Conservation (phyloP, 92 coral and sea anemone species). For the Zoanthus sociatus region DNA sequence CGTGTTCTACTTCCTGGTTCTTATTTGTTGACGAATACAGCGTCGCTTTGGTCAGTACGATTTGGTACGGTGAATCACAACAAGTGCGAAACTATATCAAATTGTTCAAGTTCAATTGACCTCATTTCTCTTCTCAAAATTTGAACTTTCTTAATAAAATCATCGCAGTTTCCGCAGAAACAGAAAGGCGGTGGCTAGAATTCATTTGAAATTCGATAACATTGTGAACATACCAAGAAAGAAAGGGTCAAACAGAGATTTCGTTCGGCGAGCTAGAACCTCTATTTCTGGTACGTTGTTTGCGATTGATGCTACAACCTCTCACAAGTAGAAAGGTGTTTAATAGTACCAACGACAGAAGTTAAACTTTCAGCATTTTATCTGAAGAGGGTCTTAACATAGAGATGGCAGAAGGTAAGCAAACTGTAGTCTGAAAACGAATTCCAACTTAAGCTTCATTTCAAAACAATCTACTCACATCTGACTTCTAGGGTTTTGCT, state of each 20-base stretch:
- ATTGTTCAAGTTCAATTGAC: not conserved
- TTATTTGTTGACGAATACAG: not conserved
- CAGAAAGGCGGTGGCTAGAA: not conserved
- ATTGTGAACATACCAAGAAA: not conserved
- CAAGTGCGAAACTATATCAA: not conserved
- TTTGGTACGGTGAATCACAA: not conserved
- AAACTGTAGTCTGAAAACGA: not conserved
- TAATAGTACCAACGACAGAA: not conserved
- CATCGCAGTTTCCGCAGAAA: not conserved
- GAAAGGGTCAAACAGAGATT: not conserved
- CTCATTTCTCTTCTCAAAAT: not conserved
- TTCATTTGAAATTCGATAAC: not conserved
- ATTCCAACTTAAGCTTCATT: not conserved
- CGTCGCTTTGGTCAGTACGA: not conserved
- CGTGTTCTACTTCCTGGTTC: not conserved
- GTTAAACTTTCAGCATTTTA: not conserved
- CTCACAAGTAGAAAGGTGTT: not conserved
- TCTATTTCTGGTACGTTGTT: not conserved
- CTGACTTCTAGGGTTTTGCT: too few species aligned
- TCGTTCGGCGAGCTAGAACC: not conserved
- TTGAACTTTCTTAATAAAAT: not conserved
- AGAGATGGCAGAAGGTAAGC: not conserved
- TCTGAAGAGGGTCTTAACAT: not conserved
- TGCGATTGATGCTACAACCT: not conserved
- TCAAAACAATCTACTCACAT: not conserved